Base-by-base conservation (phyloP, 2,113 vertebrate genomes). In the Isichthys henryi region DNA sequence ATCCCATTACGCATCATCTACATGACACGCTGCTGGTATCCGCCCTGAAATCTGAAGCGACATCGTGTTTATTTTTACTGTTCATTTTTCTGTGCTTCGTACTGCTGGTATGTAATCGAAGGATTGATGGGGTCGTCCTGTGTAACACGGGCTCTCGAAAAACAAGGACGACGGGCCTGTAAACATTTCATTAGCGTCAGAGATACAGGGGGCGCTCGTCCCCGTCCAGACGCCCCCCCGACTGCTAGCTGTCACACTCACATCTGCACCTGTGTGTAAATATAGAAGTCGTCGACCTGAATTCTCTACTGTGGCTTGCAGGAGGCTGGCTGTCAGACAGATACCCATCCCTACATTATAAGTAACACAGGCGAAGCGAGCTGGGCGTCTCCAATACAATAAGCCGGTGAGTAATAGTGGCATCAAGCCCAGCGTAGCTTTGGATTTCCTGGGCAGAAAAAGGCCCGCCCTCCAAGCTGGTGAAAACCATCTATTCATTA, bases 151-250 rank as follows among this genome's bases (percentile, higher is more conserved):
- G 46, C 31, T 83, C 49, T 53, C 48, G 35, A 7, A 53, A 82
- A 50, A 50, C 19, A 82, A 39, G 27, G 46, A 23, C n/a, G 50
- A 80, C 8, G 6, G 17, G n/a, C 31, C 31, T 21, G 70, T 77
- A 88, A 88, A 53, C 70, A 89, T 89, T 82, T 89, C 31, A 56
- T 56, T 82, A 66, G 48, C 48, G 74, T 83, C 49, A 45, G 39
- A 21, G 88, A 13, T 52, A 53, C 62, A 27, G 74, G 17, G 35
- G 10, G 31, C 21, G 50, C 21, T 7, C 1, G 2, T 46, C 15
- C 23, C 49, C 50, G 17, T 82, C 39, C 31, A 0, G 23, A 46
- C 45, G 27, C 46, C 23, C 49, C 45, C 66, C 39, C 13, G 11
- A 17, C 35, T 3, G 13, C 17, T 43, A 35, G n/a, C 50, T 70